Conservation (phyloP, 2,797 vertebrate species). For the Schizopygopsis pylzovi region DNA sequence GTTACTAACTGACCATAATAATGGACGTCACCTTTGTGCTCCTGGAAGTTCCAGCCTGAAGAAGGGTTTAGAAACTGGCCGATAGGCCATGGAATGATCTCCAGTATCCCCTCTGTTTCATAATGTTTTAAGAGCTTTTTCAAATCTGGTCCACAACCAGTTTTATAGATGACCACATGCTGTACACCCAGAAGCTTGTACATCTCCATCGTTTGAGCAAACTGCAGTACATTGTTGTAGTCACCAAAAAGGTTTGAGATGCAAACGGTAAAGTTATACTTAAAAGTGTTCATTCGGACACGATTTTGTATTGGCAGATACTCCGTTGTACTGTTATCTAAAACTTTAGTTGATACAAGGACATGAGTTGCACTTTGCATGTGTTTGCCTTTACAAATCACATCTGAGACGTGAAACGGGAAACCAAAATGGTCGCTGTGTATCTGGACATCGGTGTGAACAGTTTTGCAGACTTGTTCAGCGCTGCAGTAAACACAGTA, state of each 20-base stretch:
- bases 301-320: conserved; percentile 65
- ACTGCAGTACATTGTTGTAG: conserved; percentile 77
- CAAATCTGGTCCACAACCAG: conserved; percentile 71
- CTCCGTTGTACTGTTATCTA: neutral
- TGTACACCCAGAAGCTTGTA: conserved; percentile 75
- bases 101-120: conserved; percentile 65
- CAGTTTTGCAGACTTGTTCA: neutral
- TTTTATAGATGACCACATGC: conserved; percentile 76
- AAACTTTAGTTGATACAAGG: conserved; percentile 36
- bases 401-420: conserved; percentile 67
- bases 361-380: conserved; percentile 58
- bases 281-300: conserved; percentile 48
- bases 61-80: conserved; percentile 68
- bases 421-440: conserved; percentile 72
- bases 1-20: conserved; percentile 77
- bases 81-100: conserved; percentile 76
- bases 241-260: conserved; percentile 76
- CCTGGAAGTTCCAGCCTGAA: conserved; percentile 59
- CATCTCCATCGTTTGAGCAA: conserved; percentile 75
- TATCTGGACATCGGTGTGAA: conserved; percentile 60
- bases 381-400: conserved; percentile 56
- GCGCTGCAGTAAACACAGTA: conserved; percentile 67
- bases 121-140: conserved; percentile 73
- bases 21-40: conserved; percentile 66
- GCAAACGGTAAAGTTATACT: conserved; percentile 73